A percentile compares a stretch with the other conserved stretches of the same genome.
Evolutionary conservation across 2,797 vertebrate genomes (phyloP).

Genomic region (Phataginus tetradactyla): DNA sequence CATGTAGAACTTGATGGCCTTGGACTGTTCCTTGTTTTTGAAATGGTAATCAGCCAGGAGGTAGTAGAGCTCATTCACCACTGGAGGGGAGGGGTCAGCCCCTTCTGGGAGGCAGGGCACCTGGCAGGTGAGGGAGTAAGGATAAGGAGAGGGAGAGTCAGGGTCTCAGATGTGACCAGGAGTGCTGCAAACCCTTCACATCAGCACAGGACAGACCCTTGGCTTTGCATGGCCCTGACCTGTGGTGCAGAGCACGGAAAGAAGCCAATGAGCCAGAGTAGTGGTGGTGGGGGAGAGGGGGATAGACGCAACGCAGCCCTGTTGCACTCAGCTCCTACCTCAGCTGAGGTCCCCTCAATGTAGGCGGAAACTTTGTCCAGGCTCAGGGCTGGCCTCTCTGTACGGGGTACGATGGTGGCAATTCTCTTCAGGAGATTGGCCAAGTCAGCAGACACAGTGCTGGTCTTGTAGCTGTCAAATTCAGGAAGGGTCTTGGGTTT

Average conservation of each 20-base stretch:
- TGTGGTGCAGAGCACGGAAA: neutral
- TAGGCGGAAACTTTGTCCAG: conserved; percentile 95
- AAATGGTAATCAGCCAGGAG: conserved; percentile 99
- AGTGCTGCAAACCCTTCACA: neutral
- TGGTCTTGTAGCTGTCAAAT: conserved; percentile 99
- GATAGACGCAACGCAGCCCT: fast-evolving
- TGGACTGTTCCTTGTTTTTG: conserved; percentile 99
- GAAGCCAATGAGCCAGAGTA: neutral
- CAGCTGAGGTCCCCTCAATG: conserved; percentile 92
- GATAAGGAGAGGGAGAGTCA: neutral
- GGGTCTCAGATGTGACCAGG: neutral
- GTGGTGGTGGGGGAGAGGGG: neutral
- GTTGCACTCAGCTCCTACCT: conserved; percentile 86
- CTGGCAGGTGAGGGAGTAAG: conserved; percentile 81
- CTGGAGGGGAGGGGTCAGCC: conserved; percentile 91
- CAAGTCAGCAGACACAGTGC: conserved; percentile 97
- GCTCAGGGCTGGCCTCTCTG: conserved; percentile 91
- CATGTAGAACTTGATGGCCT: conserved; percentile 99
- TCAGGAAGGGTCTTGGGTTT: conserved; percentile 98
- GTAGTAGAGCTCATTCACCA: conserved; percentile 96
- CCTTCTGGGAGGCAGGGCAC: conserved; percentile 93
- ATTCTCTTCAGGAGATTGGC: conserved; percentile 97
- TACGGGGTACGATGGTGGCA: conserved; percentile 91
- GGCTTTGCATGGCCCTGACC: neutral
- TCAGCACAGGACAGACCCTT: neutral